These are phyloP conservation scores for Amiota minor DNA, from an alignment of 2,888 invertebrate species.

Conservation along the genomic window DNA sequence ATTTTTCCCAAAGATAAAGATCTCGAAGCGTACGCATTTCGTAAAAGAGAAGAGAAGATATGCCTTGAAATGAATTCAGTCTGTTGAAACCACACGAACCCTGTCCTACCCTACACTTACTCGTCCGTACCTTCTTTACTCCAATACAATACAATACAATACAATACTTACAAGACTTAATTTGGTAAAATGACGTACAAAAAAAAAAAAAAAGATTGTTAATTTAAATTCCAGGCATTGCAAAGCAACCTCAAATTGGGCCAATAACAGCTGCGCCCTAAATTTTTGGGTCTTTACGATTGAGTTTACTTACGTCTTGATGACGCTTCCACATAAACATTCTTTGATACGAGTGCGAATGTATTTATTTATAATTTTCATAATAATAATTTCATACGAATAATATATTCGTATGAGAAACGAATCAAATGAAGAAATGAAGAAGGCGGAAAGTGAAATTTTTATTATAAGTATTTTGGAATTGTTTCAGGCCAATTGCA, in stretches of 20 bases:
- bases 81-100: not conserved
- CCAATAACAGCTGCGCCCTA: constrained; percentile 7
- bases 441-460: constrained; percentile 54
- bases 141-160: no score
- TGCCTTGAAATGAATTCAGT: constrained; percentile 28
- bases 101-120: not conserved
- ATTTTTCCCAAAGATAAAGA: constrained; percentile 52
- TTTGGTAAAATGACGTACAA: constrained; percentile 10
- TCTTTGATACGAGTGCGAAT: not conserved
- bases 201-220: constrained; percentile 54
- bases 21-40: constrained; percentile 25
- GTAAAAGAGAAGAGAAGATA: not conserved
- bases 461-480: constrained; percentile 47
- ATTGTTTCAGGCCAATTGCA: constrained; percentile 61
- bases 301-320: no score
- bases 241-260: constrained; percentile 23
- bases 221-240: constrained; percentile 61
- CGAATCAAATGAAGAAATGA: constrained; percentile 25
- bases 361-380: not conserved
- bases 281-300: constrained; percentile 5
- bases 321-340: no score
- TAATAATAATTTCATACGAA: constrained; percentile 3
- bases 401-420: not conserved
- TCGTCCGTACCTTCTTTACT: constrained; percentile 17
- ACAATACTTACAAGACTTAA: not conserved